These are phyloP conservation scores for Sinocyclocheilus anshuiensis DNA, from an alignment of 2,113 vertebrate genomes.

Conservation along the genomic window DNA sequence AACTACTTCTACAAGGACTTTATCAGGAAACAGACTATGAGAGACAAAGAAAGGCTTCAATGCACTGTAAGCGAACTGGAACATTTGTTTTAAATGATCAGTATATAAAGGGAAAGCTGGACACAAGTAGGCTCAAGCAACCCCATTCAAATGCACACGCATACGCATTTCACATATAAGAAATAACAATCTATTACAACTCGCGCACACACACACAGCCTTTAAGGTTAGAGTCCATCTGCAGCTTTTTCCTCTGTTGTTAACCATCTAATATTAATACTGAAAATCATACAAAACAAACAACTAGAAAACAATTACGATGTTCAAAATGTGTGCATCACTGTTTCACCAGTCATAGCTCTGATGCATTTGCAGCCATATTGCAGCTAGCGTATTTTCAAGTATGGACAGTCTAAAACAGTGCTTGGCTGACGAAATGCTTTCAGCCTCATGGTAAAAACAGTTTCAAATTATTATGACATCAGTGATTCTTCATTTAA, in stretches of 20 bases:
- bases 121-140: neutral
- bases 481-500: slow-evolving; percentile 72
- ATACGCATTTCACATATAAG: neutral
- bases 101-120: no score
- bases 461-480: slow-evolving; percentile 61
- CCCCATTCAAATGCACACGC: neutral
- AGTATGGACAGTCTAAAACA: slow-evolving; percentile 72
- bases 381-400: slow-evolving; percentile 70
- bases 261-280: slow-evolving; percentile 57
- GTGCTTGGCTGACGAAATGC: slow-evolving; percentile 63
- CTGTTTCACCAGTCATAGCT: slow-evolving; percentile 55
- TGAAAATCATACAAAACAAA: slow-evolving; percentile 43
- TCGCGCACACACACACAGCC: slow-evolving; percentile 42
- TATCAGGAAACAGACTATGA: no score
- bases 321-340: neutral
- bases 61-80: no score
- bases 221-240: slow-evolving; percentile 21
- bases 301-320: neutral
- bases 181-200: slow-evolving; percentile 43
- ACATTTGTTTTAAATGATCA: no score
- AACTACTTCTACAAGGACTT: no score
- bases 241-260: slow-evolving; percentile 27
- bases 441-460: slow-evolving; percentile 80
- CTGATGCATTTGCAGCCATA: slow-evolving; percentile 52
- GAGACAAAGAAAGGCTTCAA: no score